A percentile compares a stretch with the other conserved stretches of the same genome.
Evolutionary conservation across 2,888 invertebrate species (phyloP).

Genomic region (Pediacus dermestoides): DNA sequence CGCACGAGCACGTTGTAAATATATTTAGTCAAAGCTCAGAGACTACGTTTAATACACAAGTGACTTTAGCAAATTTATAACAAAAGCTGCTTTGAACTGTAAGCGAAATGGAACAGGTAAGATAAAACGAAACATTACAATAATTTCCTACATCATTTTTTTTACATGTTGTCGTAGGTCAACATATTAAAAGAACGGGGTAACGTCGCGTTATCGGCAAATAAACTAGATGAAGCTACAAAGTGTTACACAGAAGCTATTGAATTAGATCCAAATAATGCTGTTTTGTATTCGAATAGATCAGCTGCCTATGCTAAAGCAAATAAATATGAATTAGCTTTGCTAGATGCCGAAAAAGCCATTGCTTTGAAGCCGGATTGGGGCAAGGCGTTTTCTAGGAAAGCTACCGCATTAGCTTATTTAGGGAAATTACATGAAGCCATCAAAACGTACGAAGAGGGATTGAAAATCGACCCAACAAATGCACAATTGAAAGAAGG

Average conservation of each 20-base stretch:
- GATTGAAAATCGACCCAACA: slow-evolving; percentile 67
- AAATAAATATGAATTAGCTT: slow-evolving; percentile 67
- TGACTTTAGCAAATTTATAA: too few relatives aligned
- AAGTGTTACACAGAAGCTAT: slow-evolving; percentile 80
- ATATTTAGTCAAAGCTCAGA: too few relatives aligned
- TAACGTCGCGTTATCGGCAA: slow-evolving; percentile 75
- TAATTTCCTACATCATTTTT: too few relatives aligned
- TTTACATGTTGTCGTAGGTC: too few relatives aligned
- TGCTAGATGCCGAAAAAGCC: slow-evolving; percentile 83
- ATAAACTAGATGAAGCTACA: slow-evolving; percentile 76
- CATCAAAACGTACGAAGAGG: slow-evolving; percentile 69
- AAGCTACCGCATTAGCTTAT: slow-evolving; percentile 80
- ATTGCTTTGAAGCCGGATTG: slow-evolving; percentile 77
- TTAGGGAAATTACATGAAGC: slow-evolving; percentile 73
- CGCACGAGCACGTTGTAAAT: too few relatives aligned
- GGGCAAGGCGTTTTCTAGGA: slow-evolving; percentile 86
- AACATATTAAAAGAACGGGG: slow-evolving; percentile 86
- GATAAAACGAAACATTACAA: too few relatives aligned
- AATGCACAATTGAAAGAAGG: slow-evolving; percentile 69
- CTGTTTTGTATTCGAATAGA: slow-evolving; percentile 87
- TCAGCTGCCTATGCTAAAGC: slow-evolving; percentile 87
- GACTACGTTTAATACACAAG: too few relatives aligned
- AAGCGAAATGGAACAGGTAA: too few relatives aligned
- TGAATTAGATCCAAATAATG: slow-evolving; percentile 71
- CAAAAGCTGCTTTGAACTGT: too few relatives aligned